These are phyloP conservation scores for Acanthosepion esculentum DNA, from an alignment of 2,888 invertebrate species.

Conservation along the genomic window DNA sequence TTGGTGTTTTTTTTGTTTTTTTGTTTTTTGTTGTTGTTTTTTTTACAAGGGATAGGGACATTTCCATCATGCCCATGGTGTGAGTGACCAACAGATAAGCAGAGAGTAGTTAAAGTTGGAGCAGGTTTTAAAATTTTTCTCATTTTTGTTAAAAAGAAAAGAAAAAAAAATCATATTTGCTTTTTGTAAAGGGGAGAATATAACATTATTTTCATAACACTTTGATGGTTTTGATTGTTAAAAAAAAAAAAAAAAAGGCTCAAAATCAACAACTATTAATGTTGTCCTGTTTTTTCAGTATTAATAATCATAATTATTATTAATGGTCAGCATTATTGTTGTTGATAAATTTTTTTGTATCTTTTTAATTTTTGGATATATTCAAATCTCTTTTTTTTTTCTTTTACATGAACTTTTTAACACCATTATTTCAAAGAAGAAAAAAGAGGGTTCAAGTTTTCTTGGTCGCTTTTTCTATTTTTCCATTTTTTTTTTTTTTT, in stretches of 20 bases:
- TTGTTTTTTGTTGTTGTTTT: too few species aligned
- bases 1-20: too few species aligned
- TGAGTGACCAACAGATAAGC: not conserved
- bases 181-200: not conserved
- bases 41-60: not conserved
- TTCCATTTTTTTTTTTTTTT: not conserved
- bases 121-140: not conserved
- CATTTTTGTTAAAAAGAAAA: not conserved
- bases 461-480: not conserved
- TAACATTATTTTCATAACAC: not conserved
- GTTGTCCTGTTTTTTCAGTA: not conserved
- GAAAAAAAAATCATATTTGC: not conserved
- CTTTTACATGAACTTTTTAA: not conserved
- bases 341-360: not conserved
- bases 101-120: slow-evolving; percentile 11
- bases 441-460: slow-evolving; percentile 16
- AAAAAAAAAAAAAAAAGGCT: not conserved
- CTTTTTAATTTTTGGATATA: not conserved
- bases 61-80: slow-evolving; percentile 11
- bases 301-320: not conserved
- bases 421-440: not conserved
- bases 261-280: slow-evolving; percentile 1
- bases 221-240: slow-evolving; percentile 14
- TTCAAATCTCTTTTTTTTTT: not conserved
- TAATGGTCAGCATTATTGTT: not conserved